phyloP scores from a whole-genome alignment of 2,113 vertebrate species.

The Vireo altiloquus region DNA sequence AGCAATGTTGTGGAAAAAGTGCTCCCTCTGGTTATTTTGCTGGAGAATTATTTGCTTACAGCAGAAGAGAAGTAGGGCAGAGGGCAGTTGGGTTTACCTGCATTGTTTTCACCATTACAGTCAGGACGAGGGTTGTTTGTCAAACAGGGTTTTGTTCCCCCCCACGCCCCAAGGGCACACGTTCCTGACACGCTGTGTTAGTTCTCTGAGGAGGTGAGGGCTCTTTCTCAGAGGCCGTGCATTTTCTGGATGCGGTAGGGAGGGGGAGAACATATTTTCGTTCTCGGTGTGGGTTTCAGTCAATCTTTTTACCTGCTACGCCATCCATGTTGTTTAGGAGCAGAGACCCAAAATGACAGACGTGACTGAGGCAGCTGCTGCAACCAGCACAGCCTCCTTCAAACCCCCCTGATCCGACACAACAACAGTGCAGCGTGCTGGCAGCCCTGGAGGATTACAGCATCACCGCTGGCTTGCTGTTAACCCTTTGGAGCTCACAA shows the following conservation, averaged over 20 bases:
- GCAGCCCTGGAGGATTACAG: slow-evolving; percentile 55
- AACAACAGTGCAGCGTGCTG: slow-evolving; percentile 46
- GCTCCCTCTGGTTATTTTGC: slow-evolving; percentile 58
- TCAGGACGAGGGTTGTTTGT: background rate
- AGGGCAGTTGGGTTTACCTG: slow-evolving; percentile 49
- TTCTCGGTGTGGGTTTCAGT: background rate
- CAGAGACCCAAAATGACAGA: slow-evolving; percentile 43
- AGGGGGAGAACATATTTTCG: background rate
- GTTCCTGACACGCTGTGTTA: background rate
- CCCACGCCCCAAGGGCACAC: background rate
- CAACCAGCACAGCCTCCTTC: background rate
- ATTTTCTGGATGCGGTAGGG: background rate
- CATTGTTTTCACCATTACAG: background rate
- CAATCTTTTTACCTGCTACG: background rate
- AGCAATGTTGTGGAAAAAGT: slow-evolving; percentile 49
- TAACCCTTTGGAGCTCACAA: slow-evolving; percentile 18
- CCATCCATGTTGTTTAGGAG: slow-evolving; percentile 43
- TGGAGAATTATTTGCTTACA: slow-evolving; percentile 31
- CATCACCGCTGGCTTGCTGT: background rate
- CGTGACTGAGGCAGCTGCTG: slow-evolving; percentile 26
- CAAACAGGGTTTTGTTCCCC: background rate
- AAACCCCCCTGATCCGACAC: background rate
- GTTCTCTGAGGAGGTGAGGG: background rate
- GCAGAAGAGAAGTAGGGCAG: slow-evolving; percentile 47
- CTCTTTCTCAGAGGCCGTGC: background rate